Evolutionary conservation across 1,140 invertebrate species (phyloP), one percentile per base, ranked within the genome.

Genomic region (Stegodyphus dumicola): DNA sequence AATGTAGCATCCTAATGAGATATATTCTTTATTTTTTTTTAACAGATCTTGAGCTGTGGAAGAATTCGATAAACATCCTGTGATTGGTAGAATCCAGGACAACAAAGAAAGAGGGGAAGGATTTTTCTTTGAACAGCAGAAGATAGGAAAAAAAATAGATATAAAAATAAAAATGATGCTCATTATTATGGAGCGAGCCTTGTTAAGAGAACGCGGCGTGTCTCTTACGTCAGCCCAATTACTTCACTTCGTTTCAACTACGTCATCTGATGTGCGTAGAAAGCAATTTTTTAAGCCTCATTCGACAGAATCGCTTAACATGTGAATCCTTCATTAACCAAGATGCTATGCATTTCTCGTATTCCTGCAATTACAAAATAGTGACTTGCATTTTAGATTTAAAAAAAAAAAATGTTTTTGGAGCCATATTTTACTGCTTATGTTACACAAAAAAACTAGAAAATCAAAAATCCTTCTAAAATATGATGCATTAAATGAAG

Each of bases 211-310:
- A 18, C 48, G 10, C 56, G 51, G 78, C 71, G 70, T 75, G 51
- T 83, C 70, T 83, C 80, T 75, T 83, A 83, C 80, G 80, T 75
- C 80, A 83, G 80, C 80, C 80, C 80, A 83, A 83, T 83, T 83
- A 83, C 70, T 83, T 83, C 80, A 83, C 80, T 83, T 83, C 80
- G 70, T 75, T 83, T 74, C 80, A 54, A 71, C 71, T 83, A 75
- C 80, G 80, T 83, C 80, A 83, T 71, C 11, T 66, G 80, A 83
- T 83, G 69, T 83, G 80, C 80, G 80, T 83, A 83, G 80, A 83
- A 83, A 66, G 80, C 80, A 83, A 83, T 83, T 83, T 83, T 83
- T 83, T 83, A 83, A 83, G 71, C 80, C 71, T 83, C 80, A 75
- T 83, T 83, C 80, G 80, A 83, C 80, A 83, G 70, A 83, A 75